These are phyloP conservation scores for Gallirallus australis DNA, from an alignment of 2,797 vertebrate genomes.

Conservation along the genomic window DNA sequence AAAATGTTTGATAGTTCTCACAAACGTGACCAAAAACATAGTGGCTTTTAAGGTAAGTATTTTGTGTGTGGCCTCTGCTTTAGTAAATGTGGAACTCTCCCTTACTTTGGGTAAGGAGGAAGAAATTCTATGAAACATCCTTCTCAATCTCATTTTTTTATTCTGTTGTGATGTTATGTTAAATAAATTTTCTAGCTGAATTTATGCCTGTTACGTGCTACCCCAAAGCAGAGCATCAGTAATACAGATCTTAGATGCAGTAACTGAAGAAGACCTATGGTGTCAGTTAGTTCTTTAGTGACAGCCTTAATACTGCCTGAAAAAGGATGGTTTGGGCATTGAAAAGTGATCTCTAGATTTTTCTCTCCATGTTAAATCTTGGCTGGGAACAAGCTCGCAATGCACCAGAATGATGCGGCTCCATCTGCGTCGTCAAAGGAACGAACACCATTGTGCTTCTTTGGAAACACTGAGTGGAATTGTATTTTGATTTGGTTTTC, in stretches of 20 bases:
- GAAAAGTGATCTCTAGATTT: background rate
- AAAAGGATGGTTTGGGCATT: background rate
- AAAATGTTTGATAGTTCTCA: constrained; percentile 93
- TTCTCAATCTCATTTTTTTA: background rate
- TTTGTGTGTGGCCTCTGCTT: background rate
- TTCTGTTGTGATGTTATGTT: background rate
- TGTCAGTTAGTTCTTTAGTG: background rate
- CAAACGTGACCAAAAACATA: constrained; percentile 93
- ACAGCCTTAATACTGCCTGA: background rate
- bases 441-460: background rate
- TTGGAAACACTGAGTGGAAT: background rate
- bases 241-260: background rate
- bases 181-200: background rate
- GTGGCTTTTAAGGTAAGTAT: constrained; percentile 95
- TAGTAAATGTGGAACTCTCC: background rate
- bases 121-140: background rate
- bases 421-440: background rate
- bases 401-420: background rate
- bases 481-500: background rate
- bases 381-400: background rate
- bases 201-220: background rate
- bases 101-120: background rate
- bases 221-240: background rate
- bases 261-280: background rate
- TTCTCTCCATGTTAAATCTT: background rate